These are phyloP conservation scores for Tragelaphus scriptus DNA, from an alignment of 2,113 vertebrate species.

Conservation along the genomic window DNA sequence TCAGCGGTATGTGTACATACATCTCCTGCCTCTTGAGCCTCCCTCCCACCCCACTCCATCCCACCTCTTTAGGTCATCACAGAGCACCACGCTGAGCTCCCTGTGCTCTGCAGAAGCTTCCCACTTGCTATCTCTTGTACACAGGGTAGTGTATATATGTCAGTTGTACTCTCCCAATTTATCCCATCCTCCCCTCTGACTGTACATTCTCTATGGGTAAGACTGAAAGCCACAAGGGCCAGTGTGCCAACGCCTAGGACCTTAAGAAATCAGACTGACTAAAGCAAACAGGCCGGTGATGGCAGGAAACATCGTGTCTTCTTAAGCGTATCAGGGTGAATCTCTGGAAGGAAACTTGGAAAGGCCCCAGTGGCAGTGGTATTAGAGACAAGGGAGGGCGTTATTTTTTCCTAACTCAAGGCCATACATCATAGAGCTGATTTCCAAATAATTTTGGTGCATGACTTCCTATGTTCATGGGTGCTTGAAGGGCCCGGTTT, in stretches of 20 bases:
- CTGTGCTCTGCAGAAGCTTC: neutral
- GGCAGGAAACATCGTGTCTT: neutral
- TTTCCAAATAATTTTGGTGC: neutral
- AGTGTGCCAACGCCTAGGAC: rapidly evolving
- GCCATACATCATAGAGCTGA: neutral
- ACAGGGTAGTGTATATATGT: neutral
- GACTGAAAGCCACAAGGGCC: neutral
- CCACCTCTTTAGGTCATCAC: neutral
- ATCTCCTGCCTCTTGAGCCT: neutral
- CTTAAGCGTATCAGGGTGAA: neutral
- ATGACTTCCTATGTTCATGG: neutral
- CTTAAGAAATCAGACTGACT: neutral
- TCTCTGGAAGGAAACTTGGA: neutral
- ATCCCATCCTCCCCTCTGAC: neutral
- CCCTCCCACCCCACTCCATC: neutral
- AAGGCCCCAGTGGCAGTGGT: neutral
- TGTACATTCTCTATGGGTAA: neutral
- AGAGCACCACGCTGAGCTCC: neutral
- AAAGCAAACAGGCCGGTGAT: neutral
- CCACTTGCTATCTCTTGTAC: neutral
- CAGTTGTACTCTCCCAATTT: neutral
- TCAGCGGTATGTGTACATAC: neutral
- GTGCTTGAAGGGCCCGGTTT: neutral
- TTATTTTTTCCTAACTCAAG: neutral
- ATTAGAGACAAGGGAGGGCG: neutral